Evolutionary conservation across 2,113 vertebrate species (phyloP), one percentile per base, ranked within the genome.

Genomic region (Oncorhynchus clarkii): DNA sequence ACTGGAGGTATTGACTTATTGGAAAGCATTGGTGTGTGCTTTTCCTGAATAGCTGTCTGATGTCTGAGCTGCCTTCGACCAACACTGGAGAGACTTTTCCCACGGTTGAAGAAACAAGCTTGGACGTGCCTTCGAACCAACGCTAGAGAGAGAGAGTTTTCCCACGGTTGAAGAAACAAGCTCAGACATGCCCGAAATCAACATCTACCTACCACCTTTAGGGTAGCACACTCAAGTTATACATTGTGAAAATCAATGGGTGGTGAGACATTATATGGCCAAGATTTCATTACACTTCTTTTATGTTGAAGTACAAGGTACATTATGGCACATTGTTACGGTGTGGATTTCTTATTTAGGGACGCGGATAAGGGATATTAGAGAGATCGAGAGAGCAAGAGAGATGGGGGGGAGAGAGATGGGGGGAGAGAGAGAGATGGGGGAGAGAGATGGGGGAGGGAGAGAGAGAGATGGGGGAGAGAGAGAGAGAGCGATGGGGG

Each of bases 31-130:
- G 16, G 18, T 48, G n/a, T 45, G 66, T 39, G 67, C 34, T 70
- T 45, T 48, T 9, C 34, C 9, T 70, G 39, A 70, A 68, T n/a
- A 39, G 65, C 27, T 64, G 62, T 12, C 14, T 9, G 34, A 48
- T 24, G n/a, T 11, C 18, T 70, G 68, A 70, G 18, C 11, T 45
- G 68, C 27, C 3, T 70, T 70, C 16, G 29, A 34, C n/a, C 59
- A 62, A 22, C 7, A n/a, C n/a, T 20, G 2, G 54, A 4, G 59
- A 70, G n/a, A 70, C 14, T 34, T 71, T 62, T 76, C 67, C 29
- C 74, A 76, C 31, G 22, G 67, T 29, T 54, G 65, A 54, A 24
- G 59, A 49, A 31, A 77, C 75, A 77, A 31, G 14, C 59, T n/a
- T 60, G 69, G 9, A 70, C 57, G 3, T 34, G 51, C 75, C 48